Conservation (phyloP, 2,888 invertebrate species). For the Sinopyrophorus schimmeli region DNA sequence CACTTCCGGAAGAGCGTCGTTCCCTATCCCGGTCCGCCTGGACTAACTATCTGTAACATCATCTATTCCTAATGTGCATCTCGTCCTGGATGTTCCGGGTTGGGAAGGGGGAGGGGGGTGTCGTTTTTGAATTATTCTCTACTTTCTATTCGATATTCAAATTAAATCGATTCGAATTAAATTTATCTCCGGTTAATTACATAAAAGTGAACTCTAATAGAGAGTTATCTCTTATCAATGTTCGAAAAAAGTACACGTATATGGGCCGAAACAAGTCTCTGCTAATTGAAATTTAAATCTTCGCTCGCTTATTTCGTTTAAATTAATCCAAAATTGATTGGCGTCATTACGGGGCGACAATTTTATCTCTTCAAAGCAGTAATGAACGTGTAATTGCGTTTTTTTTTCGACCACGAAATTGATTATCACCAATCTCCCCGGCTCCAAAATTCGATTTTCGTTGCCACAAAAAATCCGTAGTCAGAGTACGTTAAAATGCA, state of each 20-base stretch:
- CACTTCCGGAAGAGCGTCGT: constrained; percentile 48
- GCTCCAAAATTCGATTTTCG: too few species aligned
- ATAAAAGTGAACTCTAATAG: constrained; percentile 17
- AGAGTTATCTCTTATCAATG: constrained; percentile 22
- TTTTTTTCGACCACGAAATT: too few species aligned
- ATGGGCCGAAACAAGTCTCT: constrained; percentile 19
- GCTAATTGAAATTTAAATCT: constrained; percentile 25
- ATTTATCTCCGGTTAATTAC: constrained; percentile 8
- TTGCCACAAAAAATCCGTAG: too few species aligned
- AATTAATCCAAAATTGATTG: constrained; percentile 14
- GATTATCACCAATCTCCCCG: too few species aligned
- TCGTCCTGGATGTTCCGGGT: constrained; percentile 22
- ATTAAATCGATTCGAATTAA: neutral
- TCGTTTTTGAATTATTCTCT: neutral
- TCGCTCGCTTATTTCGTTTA: constrained; percentile 19
- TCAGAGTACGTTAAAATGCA: too few species aligned
- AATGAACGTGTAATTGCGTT: too few species aligned
- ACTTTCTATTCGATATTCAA: constrained; percentile 4
- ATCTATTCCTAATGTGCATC: constrained; percentile 40
- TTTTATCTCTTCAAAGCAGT: too few species aligned
- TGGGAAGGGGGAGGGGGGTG: constrained; percentile 8
- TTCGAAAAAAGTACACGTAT: too few species aligned
- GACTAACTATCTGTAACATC: constrained; percentile 44
- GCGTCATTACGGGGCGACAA: constrained; percentile 11
- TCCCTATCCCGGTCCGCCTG: constrained; percentile 36